Evolutionary conservation across 2,888 invertebrate species (phyloP).

Genomic region (Hydropsyche betteni): DNA sequence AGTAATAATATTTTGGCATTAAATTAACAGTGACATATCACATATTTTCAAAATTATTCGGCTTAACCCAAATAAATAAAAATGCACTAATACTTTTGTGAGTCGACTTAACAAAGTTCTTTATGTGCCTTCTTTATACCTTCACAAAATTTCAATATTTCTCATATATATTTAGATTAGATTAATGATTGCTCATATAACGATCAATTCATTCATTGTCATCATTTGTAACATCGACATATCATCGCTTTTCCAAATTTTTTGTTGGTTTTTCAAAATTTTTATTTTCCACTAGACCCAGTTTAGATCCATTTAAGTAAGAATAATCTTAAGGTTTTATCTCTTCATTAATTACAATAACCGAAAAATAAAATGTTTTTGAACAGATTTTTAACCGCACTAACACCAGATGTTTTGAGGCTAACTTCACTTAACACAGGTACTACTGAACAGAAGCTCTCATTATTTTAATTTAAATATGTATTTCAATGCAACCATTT

Average conservation of each 20-base stretch:
- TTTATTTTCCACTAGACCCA: not conserved
- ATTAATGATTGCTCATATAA: slow-evolving; percentile 44
- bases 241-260: slow-evolving; percentile 12
- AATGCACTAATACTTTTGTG: too few species aligned
- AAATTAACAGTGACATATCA: slow-evolving; percentile 53
- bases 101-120: slow-evolving; percentile 53
- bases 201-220: not conserved
- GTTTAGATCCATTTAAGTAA: not conserved
- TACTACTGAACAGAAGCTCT: slow-evolving; percentile 51
- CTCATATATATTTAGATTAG: slow-evolving; percentile 47
- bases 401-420: slow-evolving; percentile 67
- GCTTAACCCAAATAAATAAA: too few species aligned
- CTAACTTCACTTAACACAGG: slow-evolving; percentile 68
- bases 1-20: slow-evolving; percentile 40
- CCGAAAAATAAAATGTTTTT: slow-evolving; percentile 53
- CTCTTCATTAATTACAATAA: slow-evolving; percentile 31
- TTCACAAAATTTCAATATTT: slow-evolving; percentile 45
- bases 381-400: slow-evolving; percentile 67
- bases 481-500: not conserved
- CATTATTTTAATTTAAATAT: slow-evolving; percentile 33
- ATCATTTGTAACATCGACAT: slow-evolving; percentile 12
- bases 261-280: slow-evolving; percentile 22
- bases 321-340: slow-evolving; percentile 9
- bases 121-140: slow-evolving; percentile 52
- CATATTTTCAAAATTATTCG: slow-evolving; percentile 51